Evolutionary conservation across 2,888 invertebrate species (phyloP), one percentile per base, ranked within the genome.

Genomic region (Eupithecia exiguata): DNA sequence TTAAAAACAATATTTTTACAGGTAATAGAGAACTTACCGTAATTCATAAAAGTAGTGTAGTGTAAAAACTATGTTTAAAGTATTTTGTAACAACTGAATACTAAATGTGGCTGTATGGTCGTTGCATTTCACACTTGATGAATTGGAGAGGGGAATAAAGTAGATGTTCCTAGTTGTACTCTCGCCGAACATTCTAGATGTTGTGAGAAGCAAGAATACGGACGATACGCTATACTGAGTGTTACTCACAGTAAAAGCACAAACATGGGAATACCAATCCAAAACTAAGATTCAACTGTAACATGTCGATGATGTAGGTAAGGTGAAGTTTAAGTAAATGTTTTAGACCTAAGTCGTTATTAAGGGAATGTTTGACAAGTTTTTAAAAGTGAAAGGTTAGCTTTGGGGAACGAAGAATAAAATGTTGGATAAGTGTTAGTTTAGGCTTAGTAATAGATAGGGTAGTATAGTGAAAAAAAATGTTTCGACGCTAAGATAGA

Each of bases 1-100:
- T 94, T 93, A 89, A 91, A 72, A 89, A 91, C 87, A 84, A 92
- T 93, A 93, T 92, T 93, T 93, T 93, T 94, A 93, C 93, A 92
- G 92, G 91, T 93, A 89, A 91, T 89, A 91, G 89, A 87, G 86
- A 91, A 89, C 91, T 91, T 91, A 92, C 92, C 92, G 91, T 93
- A 91, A 90, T 79, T 90, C 91, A 88, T 92, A 91, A 91, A 92
- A 84, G 89, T 93, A 92, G 92, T 85, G 82, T 93, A 92, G 91
- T 89, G 84, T 90, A 86, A 90, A 88, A 87, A 88, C 86, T 88
- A 88, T 89, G 88, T 89, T 89, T 88, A 90, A 89, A 87, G 86
- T 90, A 90, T 91, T 92, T 92, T 93, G 88, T 92, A 90, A 85
- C 89, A 90, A 90, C 88, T 86, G 81, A 73, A 61, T 66, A 73